A percentile compares a stretch with the other conserved stretches of the same genome.
Evolutionary conservation across 2,888 invertebrate genomes (phyloP).

Genomic region (Nephrotoma appendiculata): DNA sequence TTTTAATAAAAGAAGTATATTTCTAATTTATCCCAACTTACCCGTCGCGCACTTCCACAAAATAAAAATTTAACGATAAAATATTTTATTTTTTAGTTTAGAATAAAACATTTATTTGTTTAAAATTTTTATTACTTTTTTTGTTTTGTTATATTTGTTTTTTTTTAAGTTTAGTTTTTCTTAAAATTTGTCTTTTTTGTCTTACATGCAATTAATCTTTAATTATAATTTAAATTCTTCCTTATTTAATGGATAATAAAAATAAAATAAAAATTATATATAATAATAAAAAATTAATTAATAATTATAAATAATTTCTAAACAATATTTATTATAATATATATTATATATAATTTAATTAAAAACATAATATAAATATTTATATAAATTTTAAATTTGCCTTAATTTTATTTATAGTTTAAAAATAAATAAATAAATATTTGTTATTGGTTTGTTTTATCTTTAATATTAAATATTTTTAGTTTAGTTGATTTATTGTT

Average conservation of each 20-base stretch:
- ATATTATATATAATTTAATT: background rate
- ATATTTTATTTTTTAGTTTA: background rate
- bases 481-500: background rate
- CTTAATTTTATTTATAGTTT: background rate
- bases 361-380: background rate
- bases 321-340: background rate
- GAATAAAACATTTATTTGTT: background rate
- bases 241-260: background rate
- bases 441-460: background rate
- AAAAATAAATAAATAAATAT: background rate
- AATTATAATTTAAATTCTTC: background rate
- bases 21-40: no score
- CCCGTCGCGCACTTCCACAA: background rate
- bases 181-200: background rate
- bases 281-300: background rate
- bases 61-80: background rate
- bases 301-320: background rate
- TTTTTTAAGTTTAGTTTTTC: background rate
- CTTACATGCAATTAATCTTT: background rate
- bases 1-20: no score
- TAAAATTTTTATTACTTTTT: background rate
- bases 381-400: background rate
- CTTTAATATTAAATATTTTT: background rate
- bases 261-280: background rate
- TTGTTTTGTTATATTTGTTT: background rate